Evolutionary conservation across 2,888 invertebrate species (phyloP).

Genomic region (Lysandra coridon): DNA sequence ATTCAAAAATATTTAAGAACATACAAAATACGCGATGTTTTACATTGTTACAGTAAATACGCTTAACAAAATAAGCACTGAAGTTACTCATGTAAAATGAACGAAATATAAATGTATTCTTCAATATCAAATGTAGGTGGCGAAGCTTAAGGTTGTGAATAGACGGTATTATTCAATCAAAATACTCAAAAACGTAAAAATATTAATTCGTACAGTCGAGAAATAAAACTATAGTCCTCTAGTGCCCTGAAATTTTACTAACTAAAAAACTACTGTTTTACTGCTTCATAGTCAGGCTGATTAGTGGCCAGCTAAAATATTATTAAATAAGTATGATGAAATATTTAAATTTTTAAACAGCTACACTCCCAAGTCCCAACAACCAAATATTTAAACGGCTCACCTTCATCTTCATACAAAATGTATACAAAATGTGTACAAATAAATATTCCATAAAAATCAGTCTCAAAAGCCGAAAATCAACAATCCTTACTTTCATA

Average conservation of each 20-base stretch:
- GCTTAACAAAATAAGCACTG: neutral
- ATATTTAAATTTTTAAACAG: neutral
- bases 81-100: neutral
- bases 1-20: slow-evolving; percentile 8
- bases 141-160: neutral
- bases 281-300: too few species aligned
- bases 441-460: neutral
- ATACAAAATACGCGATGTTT: neutral
- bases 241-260: too few species aligned
- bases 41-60: neutral
- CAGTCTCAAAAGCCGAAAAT: neutral
- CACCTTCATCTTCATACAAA: neutral
- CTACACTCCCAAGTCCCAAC: neutral
- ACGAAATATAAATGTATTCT: neutral
- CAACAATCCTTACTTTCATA: neutral
- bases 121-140: neutral
- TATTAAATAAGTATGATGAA: neutral
- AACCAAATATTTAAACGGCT: too few species aligned
- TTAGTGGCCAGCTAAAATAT: too few species aligned
- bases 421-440: neutral
- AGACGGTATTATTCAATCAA: too few species aligned
- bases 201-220: too few species aligned
- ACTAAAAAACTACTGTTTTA: too few species aligned
- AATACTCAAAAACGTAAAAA: too few species aligned
- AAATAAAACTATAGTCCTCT: too few species aligned